Conservation (phyloP, 2,113 vertebrate genomes). For the Mesocricetus auratus region DNA sequence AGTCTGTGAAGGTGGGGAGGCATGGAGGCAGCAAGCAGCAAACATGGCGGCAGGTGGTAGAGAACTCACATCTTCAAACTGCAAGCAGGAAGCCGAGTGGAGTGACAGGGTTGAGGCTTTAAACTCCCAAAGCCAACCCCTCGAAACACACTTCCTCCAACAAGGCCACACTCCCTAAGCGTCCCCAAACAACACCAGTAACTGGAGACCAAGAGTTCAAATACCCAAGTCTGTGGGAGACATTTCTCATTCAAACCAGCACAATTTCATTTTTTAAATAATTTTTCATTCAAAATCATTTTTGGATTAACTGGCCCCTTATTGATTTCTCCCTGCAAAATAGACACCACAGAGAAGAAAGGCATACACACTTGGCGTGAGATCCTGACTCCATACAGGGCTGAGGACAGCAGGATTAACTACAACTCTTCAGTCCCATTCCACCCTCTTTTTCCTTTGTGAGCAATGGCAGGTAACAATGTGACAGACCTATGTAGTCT, state of each 20-base stretch:
- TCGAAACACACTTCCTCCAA: not conserved
- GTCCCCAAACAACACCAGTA: not conserved
- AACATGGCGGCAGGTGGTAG: not conserved
- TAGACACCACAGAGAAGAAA: not conserved
- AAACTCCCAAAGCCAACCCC: not conserved
- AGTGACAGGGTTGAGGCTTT: not conserved
- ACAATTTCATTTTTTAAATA: not conserved
- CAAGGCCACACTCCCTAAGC: not conserved
- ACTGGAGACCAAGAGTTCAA: not conserved
- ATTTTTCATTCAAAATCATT: constrained; percentile 23
- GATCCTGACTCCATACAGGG: not conserved
- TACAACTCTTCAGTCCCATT: not conserved
- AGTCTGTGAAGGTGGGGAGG: no score
- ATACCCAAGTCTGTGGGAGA: not conserved
- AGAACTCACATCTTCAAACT: not conserved
- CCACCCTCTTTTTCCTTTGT: not conserved
- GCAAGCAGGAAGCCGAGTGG: not conserved
- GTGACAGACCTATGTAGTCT: not conserved
- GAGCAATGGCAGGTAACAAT: not conserved
- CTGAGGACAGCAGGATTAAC: not conserved
- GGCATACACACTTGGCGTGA: not conserved
- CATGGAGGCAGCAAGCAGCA: not conserved
- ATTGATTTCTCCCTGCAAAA: constrained; percentile 17
- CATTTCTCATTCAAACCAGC: not conserved
- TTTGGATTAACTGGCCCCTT: constrained; percentile 15